These are phyloP conservation scores for Lathronympha strigana DNA, from an alignment of 2,888 invertebrate species.

Conservation along the genomic window DNA sequence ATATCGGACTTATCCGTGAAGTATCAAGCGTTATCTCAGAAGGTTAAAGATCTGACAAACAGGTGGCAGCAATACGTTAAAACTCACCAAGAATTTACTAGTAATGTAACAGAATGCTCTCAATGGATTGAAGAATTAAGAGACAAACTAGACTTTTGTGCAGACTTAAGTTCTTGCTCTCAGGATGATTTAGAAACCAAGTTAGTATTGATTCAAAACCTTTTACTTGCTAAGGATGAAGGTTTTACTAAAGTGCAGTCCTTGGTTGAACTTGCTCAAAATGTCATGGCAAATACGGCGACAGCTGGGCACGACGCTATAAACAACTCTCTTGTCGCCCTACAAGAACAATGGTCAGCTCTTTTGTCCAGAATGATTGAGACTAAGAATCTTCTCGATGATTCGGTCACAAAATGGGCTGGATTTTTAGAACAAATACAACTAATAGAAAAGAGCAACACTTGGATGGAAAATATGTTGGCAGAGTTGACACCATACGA, in stretches of 20 bases:
- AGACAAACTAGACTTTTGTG: conserved; percentile 94
- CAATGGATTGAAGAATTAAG: conserved; percentile 93
- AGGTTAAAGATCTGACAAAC: conserved; percentile 94
- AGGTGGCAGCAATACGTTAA: conserved; percentile 97
- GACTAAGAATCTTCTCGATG: conserved; percentile 93
- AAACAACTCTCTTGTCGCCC: conserved; percentile 90
- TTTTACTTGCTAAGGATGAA: conserved; percentile 95
- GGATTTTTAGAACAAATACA: conserved; percentile 95
- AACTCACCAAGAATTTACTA: conserved; percentile 94
- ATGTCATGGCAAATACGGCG: conserved; percentile 95
- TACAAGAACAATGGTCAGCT: conserved; percentile 96
- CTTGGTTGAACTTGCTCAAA: conserved; percentile 95
- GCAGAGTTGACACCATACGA: conserved; percentile 90
- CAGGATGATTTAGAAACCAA: conserved; percentile 94
- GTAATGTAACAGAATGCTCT: conserved; percentile 90
- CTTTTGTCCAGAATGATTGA: conserved; percentile 95
- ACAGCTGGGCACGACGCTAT: conserved; percentile 94
- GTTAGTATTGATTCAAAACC: conserved; percentile 92
- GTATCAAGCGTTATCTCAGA: conserved; percentile 95
- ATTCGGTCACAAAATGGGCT: conserved; percentile 96
- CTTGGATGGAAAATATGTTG: conserved; percentile 89
- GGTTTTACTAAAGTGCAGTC: conserved; percentile 95
- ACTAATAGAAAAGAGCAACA: conserved; percentile 91
- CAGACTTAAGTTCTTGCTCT: conserved; percentile 91
- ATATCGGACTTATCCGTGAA: conserved; percentile 96